These are phyloP conservation scores for Gallinago media DNA, from an alignment of 2,113 vertebrate species.

Conservation along the genomic window DNA sequence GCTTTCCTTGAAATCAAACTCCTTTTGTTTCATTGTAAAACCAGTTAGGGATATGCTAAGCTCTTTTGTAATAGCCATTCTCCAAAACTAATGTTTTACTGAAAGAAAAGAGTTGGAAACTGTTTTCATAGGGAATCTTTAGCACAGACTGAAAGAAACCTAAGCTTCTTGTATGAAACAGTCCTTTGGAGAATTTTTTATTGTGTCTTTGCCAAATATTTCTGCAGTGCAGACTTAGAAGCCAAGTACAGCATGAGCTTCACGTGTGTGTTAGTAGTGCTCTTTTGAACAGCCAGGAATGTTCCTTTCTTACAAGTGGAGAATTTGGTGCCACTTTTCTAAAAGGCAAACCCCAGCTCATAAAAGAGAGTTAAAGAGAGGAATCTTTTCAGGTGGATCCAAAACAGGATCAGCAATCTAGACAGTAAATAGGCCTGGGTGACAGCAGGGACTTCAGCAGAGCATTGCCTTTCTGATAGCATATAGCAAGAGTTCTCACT, in stretches of 20 bases:
- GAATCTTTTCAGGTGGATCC: background rate
- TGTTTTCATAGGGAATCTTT: background rate
- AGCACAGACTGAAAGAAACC: background rate
- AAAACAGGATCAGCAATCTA: background rate
- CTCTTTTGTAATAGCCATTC: background rate
- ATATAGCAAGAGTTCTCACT: accelerated
- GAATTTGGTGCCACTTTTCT: background rate
- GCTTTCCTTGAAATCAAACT: background rate
- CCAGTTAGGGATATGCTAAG: background rate
- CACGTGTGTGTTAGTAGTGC: background rate
- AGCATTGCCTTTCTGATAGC: background rate
- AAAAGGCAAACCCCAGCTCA: background rate
- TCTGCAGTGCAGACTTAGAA: background rate
- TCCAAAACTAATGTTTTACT: background rate
- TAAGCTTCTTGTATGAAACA: background rate
- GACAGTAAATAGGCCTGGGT: background rate
- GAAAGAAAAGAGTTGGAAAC: background rate
- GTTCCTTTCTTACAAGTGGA: background rate
- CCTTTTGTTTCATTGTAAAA: background rate
- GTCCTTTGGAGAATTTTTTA: background rate
- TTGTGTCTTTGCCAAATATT: background rate
- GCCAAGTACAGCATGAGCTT: background rate
- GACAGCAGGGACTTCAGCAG: background rate
- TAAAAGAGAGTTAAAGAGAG: background rate
- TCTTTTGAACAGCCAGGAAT: background rate